A percentile compares a stretch with the other conserved stretches of the same genome.
Evolutionary conservation across 2,888 invertebrate genomes (phyloP).

Genomic region (Pomacea canaliculata): DNA sequence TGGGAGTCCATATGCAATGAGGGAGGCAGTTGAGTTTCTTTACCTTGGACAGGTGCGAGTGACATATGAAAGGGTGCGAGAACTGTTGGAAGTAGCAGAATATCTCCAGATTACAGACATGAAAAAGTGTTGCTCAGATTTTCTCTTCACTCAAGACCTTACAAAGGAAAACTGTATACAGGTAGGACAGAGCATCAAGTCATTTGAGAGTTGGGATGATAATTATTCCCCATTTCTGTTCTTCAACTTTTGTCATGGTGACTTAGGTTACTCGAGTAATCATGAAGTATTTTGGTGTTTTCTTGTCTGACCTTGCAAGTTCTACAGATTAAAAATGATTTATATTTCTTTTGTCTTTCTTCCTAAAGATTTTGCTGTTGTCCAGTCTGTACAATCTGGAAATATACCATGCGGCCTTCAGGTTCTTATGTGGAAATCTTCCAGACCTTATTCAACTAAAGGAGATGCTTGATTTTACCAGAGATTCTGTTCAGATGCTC

Average conservation of each 20-base stretch:
- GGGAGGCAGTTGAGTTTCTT: constrained; percentile 49
- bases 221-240: neutral
- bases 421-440: constrained; percentile 47
- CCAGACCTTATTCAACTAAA: constrained; percentile 47
- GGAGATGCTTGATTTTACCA: constrained; percentile 48
- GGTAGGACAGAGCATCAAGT: constrained; percentile 1
- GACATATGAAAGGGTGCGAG: constrained; percentile 39
- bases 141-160: constrained; percentile 40
- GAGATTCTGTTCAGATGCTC: constrained; percentile 47
- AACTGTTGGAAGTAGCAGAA: constrained; percentile 53
- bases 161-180: constrained; percentile 49
- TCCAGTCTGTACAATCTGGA: constrained; percentile 56
- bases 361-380: constrained; percentile 41
- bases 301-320: too few relatives aligned
- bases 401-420: constrained; percentile 43
- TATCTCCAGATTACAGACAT: constrained; percentile 54
- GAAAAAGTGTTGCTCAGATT: constrained; percentile 45
- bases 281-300: too few relatives aligned
- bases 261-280: too few relatives aligned
- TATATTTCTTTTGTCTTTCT: neutral
- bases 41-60: constrained; percentile 48
- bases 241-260: too few relatives aligned
- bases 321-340: too few relatives aligned
- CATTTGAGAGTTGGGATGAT: neutral
- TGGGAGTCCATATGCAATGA: constrained; percentile 44